These are phyloP conservation scores for Idaea straminata DNA, from an alignment of 2,888 invertebrate genomes.

Conservation along the genomic window DNA sequence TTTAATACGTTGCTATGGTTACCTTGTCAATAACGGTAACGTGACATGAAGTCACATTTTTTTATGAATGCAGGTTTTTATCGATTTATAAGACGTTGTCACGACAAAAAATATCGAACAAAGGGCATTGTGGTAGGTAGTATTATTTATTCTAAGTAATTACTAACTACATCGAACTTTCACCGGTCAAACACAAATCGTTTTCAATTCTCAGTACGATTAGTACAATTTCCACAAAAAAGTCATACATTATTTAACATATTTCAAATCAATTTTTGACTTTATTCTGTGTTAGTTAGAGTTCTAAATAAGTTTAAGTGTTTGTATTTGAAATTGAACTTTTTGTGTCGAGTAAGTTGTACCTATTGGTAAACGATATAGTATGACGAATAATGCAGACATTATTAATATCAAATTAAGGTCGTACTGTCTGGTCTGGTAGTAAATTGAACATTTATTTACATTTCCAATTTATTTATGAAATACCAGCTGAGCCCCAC, in stretches of 20 bases:
- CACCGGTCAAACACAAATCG: constrained; percentile 29
- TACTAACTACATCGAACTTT: background rate
- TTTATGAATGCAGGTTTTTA: too few relatives aligned
- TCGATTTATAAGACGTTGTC: too few relatives aligned
- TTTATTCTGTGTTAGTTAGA: background rate
- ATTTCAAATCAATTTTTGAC: constrained; percentile 13
- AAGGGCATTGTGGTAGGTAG: too few relatives aligned
- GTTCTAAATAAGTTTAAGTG: constrained; percentile 5
- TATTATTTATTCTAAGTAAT: background rate
- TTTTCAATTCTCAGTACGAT: constrained; percentile 47
- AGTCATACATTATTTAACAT: constrained; percentile 27
- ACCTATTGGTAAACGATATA: constrained; percentile 31
- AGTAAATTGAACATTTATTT: constrained; percentile 42
- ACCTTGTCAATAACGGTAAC: too few relatives aligned
- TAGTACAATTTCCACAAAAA: constrained; percentile 32
- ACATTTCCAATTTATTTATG: too few relatives aligned
- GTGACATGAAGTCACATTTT: too few relatives aligned
- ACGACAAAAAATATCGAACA: too few relatives aligned
- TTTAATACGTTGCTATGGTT: too few relatives aligned
- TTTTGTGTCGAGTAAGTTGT: constrained; percentile 18
- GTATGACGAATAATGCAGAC: constrained; percentile 61
- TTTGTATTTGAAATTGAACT: constrained; percentile 6
- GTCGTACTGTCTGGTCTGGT: constrained; percentile 59
- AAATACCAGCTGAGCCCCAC: too few relatives aligned
- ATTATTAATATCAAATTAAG: constrained; percentile 77